These are phyloP conservation scores for Drosophila watanabei DNA, from an alignment of 1,140 invertebrate species.

Conservation along the genomic window DNA sequence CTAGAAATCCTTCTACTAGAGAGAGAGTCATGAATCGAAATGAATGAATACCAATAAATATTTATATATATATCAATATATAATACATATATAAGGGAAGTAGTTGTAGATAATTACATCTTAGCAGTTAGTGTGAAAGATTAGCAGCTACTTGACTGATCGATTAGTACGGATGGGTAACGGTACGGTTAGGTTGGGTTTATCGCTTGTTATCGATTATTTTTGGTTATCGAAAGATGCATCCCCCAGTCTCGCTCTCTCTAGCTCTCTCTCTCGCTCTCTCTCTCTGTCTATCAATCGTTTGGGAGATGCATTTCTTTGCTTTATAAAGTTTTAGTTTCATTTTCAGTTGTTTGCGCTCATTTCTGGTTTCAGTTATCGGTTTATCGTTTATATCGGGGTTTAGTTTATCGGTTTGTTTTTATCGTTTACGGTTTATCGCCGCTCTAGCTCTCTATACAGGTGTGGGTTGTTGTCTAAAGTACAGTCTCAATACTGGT, in stretches of 20 bases:
- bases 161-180: slow-evolving; percentile 48
- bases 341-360: slow-evolving; percentile 8
- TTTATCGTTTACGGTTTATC: slow-evolving; percentile 52
- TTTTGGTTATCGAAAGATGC: slow-evolving; percentile 29
- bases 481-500: slow-evolving; percentile 86
- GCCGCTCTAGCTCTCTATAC: slow-evolving; percentile 49
- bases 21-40: slow-evolving; percentile 9
- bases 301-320: slow-evolving; percentile 41
- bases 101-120: slow-evolving; percentile 77
- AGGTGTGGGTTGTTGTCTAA: slow-evolving; percentile 65
- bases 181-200: slow-evolving; percentile 40
- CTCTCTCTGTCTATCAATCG: slow-evolving; percentile 9
- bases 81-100: slow-evolving; percentile 51
- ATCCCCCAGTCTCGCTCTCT: slow-evolving; percentile 25
- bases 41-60: slow-evolving; percentile 40
- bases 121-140: slow-evolving; percentile 78
- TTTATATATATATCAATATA: slow-evolving; percentile 29
- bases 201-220: slow-evolving; percentile 18
- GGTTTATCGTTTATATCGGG: slow-evolving; percentile 25
- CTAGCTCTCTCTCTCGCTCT: not conserved
- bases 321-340: slow-evolving; percentile 3
- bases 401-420: slow-evolving; percentile 2
- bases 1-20: no score
- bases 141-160: slow-evolving; percentile 73
- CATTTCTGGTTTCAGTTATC: slow-evolving; percentile 7